Evolutionary conservation across 2,113 vertebrate genomes (phyloP).

Genomic region (Antennarius striatus): DNA sequence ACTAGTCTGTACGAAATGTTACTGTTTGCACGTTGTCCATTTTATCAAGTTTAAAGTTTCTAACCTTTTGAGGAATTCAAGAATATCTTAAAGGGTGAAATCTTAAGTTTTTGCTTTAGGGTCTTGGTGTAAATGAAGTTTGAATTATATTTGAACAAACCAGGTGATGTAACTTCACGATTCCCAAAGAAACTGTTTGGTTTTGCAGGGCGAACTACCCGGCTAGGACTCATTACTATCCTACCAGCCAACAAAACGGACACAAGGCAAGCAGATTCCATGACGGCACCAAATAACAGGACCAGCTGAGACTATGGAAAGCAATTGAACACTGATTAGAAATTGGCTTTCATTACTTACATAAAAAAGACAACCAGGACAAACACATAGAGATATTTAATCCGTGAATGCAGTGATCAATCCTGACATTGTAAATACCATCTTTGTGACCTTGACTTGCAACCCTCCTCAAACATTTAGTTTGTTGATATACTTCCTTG

Average conservation of each 20-base stretch:
- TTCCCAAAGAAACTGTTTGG: not conserved
- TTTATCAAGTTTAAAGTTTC: too few species aligned
- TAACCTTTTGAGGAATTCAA: too few species aligned
- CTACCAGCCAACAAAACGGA: constrained; percentile 10
- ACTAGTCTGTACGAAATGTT: too few species aligned
- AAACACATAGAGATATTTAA: not conserved
- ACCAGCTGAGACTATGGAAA: not conserved
- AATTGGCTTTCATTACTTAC: not conserved
- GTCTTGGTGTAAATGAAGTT: too few species aligned
- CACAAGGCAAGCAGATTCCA: not conserved
- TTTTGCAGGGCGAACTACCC: constrained; percentile 46
- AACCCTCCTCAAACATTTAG: not conserved
- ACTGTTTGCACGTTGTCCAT: too few species aligned
- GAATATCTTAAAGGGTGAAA: too few species aligned
- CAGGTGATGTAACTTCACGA: not conserved
- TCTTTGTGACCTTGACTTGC: not conserved
- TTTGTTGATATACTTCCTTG: not conserved
- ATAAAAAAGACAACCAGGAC: not conserved
- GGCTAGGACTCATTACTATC: constrained; percentile 58
- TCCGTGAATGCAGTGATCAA: not conserved
- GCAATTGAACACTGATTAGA: too few species aligned
- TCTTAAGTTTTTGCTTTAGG: too few species aligned
- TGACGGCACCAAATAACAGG: not conserved
- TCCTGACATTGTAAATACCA: too few species aligned
- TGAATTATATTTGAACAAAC: not conserved